Evolutionary conservation across 2,797 vertebrate genomes (phyloP).

Genomic region (Microctenopoma steveboyesi): DNA sequence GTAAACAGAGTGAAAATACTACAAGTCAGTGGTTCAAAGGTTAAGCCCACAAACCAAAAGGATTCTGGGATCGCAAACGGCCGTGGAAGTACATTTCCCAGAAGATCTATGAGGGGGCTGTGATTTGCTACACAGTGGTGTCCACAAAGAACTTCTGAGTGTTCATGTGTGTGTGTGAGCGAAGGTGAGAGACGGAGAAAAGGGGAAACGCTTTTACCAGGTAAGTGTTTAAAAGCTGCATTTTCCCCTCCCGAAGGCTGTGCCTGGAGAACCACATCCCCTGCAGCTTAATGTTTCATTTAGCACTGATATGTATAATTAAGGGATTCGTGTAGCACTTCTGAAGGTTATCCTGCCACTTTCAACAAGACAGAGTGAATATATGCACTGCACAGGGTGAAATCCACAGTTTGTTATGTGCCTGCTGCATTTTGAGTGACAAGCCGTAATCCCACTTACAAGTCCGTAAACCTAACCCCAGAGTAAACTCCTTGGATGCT

Average conservation of each 20-base stretch:
- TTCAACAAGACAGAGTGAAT: constrained; percentile 49
- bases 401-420: constrained; percentile 18
- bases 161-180: not conserved
- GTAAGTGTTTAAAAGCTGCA: constrained; percentile 39
- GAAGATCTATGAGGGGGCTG: not conserved
- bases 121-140: not conserved
- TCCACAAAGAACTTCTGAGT: constrained; percentile 5
- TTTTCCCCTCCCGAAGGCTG: constrained; percentile 37
- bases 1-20: not conserved
- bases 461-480: constrained; percentile 1
- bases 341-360: constrained; percentile 49
- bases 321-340: constrained; percentile 47
- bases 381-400: constrained; percentile 15
- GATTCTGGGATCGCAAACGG: not conserved
- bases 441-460: constrained; percentile 30
- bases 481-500: no score
- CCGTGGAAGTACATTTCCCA: not conserved
- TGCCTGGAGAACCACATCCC: constrained; percentile 20
- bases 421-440: constrained; percentile 18
- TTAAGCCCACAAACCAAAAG: not conserved
- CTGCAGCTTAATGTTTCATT: constrained; percentile 61
- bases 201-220: constrained; percentile 40
- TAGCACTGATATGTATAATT: constrained; percentile 61
- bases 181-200: constrained; percentile 21
- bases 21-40: not conserved